Evolutionary conservation across 1,140 invertebrate genomes (phyloP).

Genomic region (Drosophila tristis): DNA sequence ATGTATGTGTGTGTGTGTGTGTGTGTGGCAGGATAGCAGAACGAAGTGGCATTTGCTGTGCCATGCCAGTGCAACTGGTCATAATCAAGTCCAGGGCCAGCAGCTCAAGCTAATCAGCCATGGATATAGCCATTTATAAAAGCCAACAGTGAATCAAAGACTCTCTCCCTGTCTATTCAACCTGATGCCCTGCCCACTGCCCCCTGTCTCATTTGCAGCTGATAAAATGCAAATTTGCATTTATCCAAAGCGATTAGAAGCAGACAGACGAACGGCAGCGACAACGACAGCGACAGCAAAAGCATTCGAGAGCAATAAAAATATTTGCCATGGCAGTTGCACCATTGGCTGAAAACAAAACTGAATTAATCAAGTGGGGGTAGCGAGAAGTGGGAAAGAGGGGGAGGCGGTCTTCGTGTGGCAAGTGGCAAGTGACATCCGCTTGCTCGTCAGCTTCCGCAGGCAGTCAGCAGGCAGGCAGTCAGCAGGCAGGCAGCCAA

Average conservation of each 20-base stretch:
- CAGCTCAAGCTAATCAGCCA: slow-evolving; percentile 66
- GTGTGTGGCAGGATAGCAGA: slow-evolving; percentile 42
- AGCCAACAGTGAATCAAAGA: slow-evolving; percentile 33
- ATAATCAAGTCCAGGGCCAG: slow-evolving; percentile 62
- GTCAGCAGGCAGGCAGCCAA: slow-evolving; percentile 2
- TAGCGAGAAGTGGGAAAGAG: neutral
- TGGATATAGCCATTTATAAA: slow-evolving; percentile 71
- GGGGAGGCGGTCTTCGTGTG: slow-evolving; percentile 1
- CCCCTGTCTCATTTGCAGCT: slow-evolving; percentile 1
- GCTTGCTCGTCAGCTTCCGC: slow-evolving; percentile 64
- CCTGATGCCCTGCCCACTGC: neutral
- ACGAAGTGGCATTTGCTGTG: slow-evolving; percentile 9
- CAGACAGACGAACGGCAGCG: too few species aligned
- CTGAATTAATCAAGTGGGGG: slow-evolving; percentile 66
- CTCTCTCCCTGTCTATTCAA: neutral
- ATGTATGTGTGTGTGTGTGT: slow-evolving; percentile 7
- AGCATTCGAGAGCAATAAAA: slow-evolving; percentile 70
- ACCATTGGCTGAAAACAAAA: slow-evolving; percentile 60
- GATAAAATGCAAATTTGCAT: slow-evolving; percentile 75
- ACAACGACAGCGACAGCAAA: slow-evolving; percentile 3
- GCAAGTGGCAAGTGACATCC: slow-evolving; percentile 62
- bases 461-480: slow-evolving; percentile 26
- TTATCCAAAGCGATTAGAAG: slow-evolving; percentile 71
- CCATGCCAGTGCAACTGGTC: slow-evolving; percentile 20
- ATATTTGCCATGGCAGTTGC: slow-evolving; percentile 70